Conservation (phyloP, 2,113 vertebrate genomes). For the Pedionomus torquatus region DNA sequence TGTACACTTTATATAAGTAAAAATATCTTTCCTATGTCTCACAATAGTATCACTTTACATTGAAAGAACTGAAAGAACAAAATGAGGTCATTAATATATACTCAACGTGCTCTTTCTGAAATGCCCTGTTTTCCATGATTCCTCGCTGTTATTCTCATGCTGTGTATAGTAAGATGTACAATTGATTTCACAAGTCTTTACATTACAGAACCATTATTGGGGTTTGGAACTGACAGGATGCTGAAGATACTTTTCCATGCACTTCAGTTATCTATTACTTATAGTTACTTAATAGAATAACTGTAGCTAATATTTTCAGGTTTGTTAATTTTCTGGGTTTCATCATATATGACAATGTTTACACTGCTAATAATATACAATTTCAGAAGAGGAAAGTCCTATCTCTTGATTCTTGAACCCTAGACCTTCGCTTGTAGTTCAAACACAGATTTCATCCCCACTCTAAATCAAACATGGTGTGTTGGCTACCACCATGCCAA, state of each 20-base stretch:
- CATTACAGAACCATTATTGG: background rate
- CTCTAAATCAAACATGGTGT: background rate
- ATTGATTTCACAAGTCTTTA: background rate
- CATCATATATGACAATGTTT: background rate
- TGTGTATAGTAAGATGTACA: background rate
- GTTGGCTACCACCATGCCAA: background rate
- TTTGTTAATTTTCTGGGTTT: background rate
- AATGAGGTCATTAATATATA: background rate
- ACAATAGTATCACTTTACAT: background rate
- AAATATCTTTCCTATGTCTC: background rate
- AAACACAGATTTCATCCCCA: background rate
- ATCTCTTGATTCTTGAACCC: background rate
- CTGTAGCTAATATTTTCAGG: background rate
- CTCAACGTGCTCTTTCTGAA: background rate
- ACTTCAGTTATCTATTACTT: background rate
- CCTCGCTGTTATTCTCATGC: background rate
- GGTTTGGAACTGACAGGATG: background rate
- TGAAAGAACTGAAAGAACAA: background rate
- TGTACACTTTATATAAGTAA: background rate
- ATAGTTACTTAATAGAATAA: background rate
- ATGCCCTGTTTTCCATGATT: background rate
- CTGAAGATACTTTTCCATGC: background rate
- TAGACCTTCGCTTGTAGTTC: background rate
- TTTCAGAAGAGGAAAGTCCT: background rate
- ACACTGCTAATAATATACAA: background rate